These are phyloP conservation scores for Cepaea hortensis DNA, from an alignment of 2,888 invertebrate genomes.

Conservation along the genomic window DNA sequence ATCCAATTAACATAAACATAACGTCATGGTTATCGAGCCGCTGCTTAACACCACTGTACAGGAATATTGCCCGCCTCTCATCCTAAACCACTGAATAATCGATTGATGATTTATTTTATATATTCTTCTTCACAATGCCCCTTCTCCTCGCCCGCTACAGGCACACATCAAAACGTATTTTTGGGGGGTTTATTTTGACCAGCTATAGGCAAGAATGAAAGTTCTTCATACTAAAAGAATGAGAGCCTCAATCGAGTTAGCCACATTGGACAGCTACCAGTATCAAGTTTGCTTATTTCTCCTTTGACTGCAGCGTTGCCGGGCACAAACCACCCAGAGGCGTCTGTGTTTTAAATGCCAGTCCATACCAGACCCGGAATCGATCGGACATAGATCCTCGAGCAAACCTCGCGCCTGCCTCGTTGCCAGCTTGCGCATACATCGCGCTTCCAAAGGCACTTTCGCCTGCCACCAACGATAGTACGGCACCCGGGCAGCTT, in stretches of 20 bases:
- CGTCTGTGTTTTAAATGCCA: background rate
- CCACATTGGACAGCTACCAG: background rate
- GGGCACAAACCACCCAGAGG: background rate
- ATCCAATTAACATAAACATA: slow-evolving; percentile 6
- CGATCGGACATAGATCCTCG: slow-evolving; percentile 11
- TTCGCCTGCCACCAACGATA: slow-evolving; percentile 18
- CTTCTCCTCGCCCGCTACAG: too few relatives aligned
- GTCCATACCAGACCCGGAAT: background rate
- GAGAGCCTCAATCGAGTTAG: background rate
- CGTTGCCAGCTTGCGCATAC: slow-evolving; percentile 21
- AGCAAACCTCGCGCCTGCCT: slow-evolving; percentile 3
- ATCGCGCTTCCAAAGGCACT: slow-evolving; percentile 31
- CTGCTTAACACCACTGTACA: background rate
- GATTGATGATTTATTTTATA: too few relatives aligned
- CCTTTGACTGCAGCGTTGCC: background rate
- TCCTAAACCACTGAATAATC: too few relatives aligned
- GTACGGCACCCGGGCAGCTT: background rate
- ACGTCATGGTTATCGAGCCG: background rate
- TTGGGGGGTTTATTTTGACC: too few relatives aligned
- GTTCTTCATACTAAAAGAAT: too few relatives aligned
- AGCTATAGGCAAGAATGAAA: too few relatives aligned
- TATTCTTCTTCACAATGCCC: too few relatives aligned
- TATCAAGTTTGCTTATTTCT: background rate
- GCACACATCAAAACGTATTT: too few relatives aligned
- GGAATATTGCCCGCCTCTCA: too few relatives aligned